Conservation (phyloP, 2,113 vertebrate species). For the Gobiocypris rarus region DNA sequence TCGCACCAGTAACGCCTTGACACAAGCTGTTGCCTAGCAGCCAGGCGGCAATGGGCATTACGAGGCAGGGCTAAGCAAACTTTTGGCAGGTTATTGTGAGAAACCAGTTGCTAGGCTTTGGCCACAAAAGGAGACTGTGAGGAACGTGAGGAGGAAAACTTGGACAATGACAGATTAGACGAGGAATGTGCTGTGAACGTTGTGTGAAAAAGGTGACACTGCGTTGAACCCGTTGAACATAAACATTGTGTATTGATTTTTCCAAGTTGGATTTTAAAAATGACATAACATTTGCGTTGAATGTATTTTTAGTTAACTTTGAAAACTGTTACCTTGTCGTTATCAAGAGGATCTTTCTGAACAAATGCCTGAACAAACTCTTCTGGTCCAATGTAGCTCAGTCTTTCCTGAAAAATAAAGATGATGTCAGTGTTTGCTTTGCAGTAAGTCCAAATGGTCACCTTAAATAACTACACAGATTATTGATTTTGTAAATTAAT, state of each 20-base stretch:
- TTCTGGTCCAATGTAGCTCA: slow-evolving; percentile 94
- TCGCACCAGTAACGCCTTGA: slow-evolving; percentile 47
- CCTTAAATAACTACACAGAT: slow-evolving; percentile 11
- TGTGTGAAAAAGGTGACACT: slow-evolving; percentile 56
- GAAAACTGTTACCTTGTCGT: slow-evolving; percentile 83
- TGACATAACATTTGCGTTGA: background rate
- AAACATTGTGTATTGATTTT: slow-evolving; percentile 42
- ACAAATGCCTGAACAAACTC: slow-evolving; percentile 93
- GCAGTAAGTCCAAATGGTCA: slow-evolving; percentile 22
- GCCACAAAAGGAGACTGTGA: slow-evolving; percentile 56
- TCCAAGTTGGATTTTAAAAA: slow-evolving; percentile 28
- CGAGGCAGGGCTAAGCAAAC: slow-evolving; percentile 47
- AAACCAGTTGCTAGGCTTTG: slow-evolving; percentile 67
- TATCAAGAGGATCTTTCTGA: slow-evolving; percentile 88
- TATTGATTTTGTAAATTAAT: slow-evolving; percentile 29
- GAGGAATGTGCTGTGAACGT: slow-evolving; percentile 39
- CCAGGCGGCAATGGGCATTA: slow-evolving; percentile 54
- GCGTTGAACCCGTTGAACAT: slow-evolving; percentile 44
- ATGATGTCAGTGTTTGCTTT: background rate
- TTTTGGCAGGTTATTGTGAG: slow-evolving; percentile 42
- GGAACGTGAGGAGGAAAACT: slow-evolving; percentile 3
- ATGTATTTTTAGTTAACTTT: background rate
- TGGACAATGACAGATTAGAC: background rate
- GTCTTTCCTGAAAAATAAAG: slow-evolving; percentile 81
- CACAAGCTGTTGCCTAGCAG: slow-evolving; percentile 69